Evolutionary conservation across 1,140 invertebrate species (phyloP).

Genomic region (Homalodisca vitripennis): DNA sequence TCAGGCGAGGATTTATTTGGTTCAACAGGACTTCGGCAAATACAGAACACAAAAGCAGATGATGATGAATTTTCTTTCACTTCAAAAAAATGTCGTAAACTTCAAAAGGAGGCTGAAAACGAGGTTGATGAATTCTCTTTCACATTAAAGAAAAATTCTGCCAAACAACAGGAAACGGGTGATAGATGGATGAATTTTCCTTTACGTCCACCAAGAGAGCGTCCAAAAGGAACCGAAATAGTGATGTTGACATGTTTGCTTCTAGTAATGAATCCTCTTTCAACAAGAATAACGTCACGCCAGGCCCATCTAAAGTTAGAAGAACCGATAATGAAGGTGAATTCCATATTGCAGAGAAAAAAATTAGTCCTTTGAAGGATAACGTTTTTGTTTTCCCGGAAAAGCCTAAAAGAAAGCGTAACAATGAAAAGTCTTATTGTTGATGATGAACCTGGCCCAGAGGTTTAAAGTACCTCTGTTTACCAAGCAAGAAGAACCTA

Average conservation of each 20-base stretch:
- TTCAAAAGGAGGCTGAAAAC: background rate
- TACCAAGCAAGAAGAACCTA: background rate
- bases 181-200: constrained; percentile 1
- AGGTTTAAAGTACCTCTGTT: background rate
- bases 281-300: too few relatives aligned
- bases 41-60: background rate
- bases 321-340: background rate
- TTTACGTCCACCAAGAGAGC: background rate
- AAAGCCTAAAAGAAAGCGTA: too few relatives aligned
- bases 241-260: constrained; percentile 2
- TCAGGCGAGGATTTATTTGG: background rate
- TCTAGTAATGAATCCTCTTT: background rate
- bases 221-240: background rate
- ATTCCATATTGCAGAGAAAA: background rate
- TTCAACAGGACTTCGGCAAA: background rate
- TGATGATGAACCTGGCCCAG: background rate
- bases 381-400: too few relatives aligned
- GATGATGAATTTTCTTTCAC: constrained; percentile 9
- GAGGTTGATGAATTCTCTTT: background rate
- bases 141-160: background rate
- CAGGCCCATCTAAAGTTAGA: background rate
- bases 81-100: background rate
- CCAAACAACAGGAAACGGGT: background rate
- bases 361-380: too few relatives aligned
- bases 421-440: background rate